Conservation (phyloP, 2,888 invertebrate genomes). For the Nephrotoma flavescens region DNA sequence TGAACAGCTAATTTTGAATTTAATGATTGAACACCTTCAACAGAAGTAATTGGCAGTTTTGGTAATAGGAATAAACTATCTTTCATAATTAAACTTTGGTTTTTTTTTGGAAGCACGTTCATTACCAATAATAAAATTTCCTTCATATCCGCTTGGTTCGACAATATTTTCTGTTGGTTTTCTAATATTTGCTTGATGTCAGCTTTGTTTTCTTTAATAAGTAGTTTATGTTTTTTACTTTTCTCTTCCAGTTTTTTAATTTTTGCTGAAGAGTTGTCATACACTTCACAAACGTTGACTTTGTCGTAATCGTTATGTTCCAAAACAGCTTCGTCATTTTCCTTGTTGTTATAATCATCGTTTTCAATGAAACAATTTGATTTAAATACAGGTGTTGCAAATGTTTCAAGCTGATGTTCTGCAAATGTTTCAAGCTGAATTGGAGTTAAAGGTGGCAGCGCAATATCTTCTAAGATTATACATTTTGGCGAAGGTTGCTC, state of each 20-base stretch:
- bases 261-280: not conserved
- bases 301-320: not conserved
- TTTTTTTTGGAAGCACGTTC: too few relatives aligned
- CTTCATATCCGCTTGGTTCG: not conserved
- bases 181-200: not conserved
- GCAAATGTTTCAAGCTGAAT: not conserved
- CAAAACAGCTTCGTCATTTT: not conserved
- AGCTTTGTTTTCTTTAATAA: not conserved
- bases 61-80: too few relatives aligned
- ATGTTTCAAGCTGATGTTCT: not conserved
- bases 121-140: not conserved
- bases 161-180: not conserved
- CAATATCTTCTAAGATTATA: too few relatives aligned
- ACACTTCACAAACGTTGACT: not conserved
- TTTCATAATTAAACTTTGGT: too few relatives aligned
- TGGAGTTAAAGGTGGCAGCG: not conserved
- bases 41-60: too few relatives aligned
- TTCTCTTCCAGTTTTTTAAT: not conserved
- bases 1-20: too few relatives aligned
- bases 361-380: not conserved
- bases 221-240: not conserved
- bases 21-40: too few relatives aligned
- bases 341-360: not conserved
- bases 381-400: not conserved
- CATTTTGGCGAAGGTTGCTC: too few relatives aligned